A percentile compares a stretch with the other conserved stretches of the same genome.
These are phyloP conservation scores for Actinostola sp. DNA, from an alignment of 92 coral and sea anemone genomes.

Conservation along the genomic window DNA sequence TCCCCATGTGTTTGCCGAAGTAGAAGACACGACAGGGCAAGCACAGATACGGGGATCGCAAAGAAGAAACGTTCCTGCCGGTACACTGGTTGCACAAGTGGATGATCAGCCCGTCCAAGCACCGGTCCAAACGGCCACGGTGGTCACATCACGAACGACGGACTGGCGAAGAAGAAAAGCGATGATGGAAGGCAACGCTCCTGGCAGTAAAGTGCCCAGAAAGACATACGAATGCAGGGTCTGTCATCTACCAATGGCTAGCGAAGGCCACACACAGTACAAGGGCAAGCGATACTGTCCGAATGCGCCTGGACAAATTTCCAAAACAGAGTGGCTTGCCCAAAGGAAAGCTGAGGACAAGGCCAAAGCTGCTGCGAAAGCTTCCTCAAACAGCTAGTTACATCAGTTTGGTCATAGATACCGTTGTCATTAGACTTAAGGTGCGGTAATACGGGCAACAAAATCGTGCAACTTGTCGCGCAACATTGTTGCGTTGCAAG, in stretches of 20 bases:
- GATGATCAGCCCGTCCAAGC: not conserved
- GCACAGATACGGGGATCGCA: no score
- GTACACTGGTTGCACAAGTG: not conserved
- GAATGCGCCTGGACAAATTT: slow-evolving; percentile 24
- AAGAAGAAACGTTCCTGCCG: no score
- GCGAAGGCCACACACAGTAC: slow-evolving; percentile 50
- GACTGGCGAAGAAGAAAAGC: slow-evolving; percentile 20
- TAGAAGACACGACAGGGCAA: no score
- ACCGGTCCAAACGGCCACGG: not conserved
- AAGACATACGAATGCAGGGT: slow-evolving; percentile 20
- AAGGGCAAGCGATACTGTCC: slow-evolving; percentile 50
- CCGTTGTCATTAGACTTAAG: no score
- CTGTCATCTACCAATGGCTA: slow-evolving; percentile 21
- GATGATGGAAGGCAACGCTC: slow-evolving; percentile 7
- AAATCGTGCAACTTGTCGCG: no score
- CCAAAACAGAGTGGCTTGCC: slow-evolving; percentile 28
- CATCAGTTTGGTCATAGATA: no score
- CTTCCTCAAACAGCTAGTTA: no score
- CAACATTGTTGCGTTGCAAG: no score
- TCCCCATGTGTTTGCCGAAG: no score
- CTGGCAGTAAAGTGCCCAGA: slow-evolving; percentile 12
- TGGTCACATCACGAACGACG: slow-evolving; percentile 7
- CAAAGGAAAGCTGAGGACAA: slow-evolving; percentile 4
- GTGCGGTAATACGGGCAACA: no score
- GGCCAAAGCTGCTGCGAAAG: no score